Evolutionary conservation across 23 tunicate species (phyloP).

Genomic region (Aplidium turbinatum): DNA sequence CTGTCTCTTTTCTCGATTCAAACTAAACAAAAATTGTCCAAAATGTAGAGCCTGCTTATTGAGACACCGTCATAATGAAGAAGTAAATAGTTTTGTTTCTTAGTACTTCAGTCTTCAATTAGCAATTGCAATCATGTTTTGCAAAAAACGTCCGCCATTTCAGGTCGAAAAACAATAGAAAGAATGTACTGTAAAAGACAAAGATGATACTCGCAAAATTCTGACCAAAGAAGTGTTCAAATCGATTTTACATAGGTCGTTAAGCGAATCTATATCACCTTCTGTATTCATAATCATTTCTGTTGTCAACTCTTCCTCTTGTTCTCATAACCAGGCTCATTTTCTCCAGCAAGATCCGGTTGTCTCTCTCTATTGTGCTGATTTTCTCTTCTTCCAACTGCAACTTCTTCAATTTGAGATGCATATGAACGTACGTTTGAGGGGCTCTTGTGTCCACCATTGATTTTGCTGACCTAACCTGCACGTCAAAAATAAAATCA

Average conservation of each 20-base stretch:
- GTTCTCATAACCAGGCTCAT: conserved; percentile 92
- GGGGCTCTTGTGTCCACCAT: conserved; percentile 91
- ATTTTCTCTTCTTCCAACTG: conserved; percentile 89
- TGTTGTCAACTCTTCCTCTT: conserved; percentile 84
- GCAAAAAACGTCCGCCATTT: too few species aligned
- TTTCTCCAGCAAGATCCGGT: conserved; percentile 86
- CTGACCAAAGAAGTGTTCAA: too few species aligned
- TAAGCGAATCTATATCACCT: too few species aligned
- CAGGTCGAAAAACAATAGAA: too few species aligned
- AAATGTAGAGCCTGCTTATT: background rate
- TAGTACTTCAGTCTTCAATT: background rate
- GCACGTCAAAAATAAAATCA: too few species aligned
- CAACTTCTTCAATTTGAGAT: conserved; percentile 88
- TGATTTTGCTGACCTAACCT: conserved; percentile 77
- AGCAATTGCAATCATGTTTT: too few species aligned
- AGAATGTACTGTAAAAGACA: too few species aligned
- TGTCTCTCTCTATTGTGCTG: conserved; percentile 96
- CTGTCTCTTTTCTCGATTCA: conserved; percentile 90
- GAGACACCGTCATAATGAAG: background rate
- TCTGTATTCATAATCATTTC: conserved; percentile 75
- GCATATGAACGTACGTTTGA: conserved; percentile 98
- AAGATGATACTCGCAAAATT: too few species aligned
- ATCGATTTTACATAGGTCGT: too few species aligned
- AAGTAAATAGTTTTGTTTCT: background rate
- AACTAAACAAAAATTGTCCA: conserved; percentile 30